These are phyloP conservation scores for Polyergus mexicanus DNA, from an alignment of 1,140 invertebrate genomes.

Conservation along the genomic window DNA sequence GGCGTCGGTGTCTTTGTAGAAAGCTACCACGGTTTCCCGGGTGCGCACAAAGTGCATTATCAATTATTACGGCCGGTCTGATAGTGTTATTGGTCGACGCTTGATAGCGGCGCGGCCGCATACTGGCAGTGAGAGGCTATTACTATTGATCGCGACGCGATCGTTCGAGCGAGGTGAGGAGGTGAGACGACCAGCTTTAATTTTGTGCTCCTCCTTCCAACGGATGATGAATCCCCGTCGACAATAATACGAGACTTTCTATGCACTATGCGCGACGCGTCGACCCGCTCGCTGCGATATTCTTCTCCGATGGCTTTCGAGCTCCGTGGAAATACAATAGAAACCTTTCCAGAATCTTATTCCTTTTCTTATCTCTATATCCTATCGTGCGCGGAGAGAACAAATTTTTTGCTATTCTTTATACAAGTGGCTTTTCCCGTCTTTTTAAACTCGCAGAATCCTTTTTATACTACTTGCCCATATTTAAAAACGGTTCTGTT, in stretches of 20 bases:
- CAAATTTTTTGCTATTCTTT: background rate
- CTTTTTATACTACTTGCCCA: background rate
- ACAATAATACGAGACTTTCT: background rate
- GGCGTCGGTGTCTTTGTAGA: constrained; percentile 30
- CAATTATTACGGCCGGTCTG: constrained; percentile 56
- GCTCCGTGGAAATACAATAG: background rate
- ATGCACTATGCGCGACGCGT: no score
- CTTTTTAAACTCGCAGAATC: background rate
- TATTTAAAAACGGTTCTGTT: background rate
- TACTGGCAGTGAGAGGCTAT: constrained; percentile 25
- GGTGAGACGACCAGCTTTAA: constrained; percentile 21
- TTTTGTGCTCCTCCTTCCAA: constrained; percentile 16
- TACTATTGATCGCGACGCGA: constrained; percentile 46
- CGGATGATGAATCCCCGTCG: background rate
- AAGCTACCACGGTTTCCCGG: constrained; percentile 10
- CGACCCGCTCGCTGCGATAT: background rate
- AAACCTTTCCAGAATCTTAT: background rate
- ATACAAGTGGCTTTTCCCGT: background rate
- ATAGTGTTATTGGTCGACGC: constrained; percentile 58
- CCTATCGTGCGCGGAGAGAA: background rate
- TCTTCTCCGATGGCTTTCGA: background rate
- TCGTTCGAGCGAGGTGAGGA: constrained; percentile 14
- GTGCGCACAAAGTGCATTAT: constrained; percentile 58
- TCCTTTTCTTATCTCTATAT: no score
- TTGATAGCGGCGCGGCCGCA: constrained; percentile 43